These are phyloP conservation scores for Rhinogobius similis DNA, from an alignment of 2,113 vertebrate species.

Conservation along the genomic window DNA sequence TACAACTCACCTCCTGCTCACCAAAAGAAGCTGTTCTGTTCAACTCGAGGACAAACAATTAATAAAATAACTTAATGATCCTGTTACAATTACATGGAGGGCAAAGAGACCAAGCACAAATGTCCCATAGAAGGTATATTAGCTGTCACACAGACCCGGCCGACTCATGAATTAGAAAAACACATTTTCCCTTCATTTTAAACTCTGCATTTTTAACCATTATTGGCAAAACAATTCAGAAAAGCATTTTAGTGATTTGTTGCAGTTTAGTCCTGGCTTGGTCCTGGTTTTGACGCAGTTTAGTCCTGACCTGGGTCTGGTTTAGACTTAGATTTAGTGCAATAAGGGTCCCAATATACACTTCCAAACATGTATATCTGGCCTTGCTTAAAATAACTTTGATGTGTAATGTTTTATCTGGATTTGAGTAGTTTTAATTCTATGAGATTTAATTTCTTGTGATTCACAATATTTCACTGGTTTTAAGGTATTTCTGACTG, in stretches of 20 bases:
- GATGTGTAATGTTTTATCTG: too few relatives aligned
- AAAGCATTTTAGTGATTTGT: too few relatives aligned
- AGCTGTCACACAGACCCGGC: neutral
- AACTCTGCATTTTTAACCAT: neutral
- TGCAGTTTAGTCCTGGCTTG: neutral
- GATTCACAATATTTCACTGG: too few relatives aligned
- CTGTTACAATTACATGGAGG: neutral
- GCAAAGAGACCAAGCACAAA: neutral
- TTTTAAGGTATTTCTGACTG: too few relatives aligned
- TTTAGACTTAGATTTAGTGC: too few relatives aligned
- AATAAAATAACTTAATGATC: slow-evolving; percentile 14
- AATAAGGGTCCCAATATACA: too few relatives aligned
- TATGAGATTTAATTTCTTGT: too few relatives aligned
- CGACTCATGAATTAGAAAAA: neutral
- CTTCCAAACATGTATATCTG: too few relatives aligned
- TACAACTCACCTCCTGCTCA: neutral
- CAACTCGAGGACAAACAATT: neutral
- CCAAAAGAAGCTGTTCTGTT: neutral
- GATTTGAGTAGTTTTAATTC: too few relatives aligned
- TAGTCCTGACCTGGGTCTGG: too few relatives aligned
- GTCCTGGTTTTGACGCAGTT: neutral
- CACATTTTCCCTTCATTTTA: neutral
- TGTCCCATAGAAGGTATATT: neutral
- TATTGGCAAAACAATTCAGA: neutral
- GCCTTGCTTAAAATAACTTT: too few relatives aligned